Conservation (phyloP, 2,888 invertebrate genomes). For the Dolichomitus sp. region DNA sequence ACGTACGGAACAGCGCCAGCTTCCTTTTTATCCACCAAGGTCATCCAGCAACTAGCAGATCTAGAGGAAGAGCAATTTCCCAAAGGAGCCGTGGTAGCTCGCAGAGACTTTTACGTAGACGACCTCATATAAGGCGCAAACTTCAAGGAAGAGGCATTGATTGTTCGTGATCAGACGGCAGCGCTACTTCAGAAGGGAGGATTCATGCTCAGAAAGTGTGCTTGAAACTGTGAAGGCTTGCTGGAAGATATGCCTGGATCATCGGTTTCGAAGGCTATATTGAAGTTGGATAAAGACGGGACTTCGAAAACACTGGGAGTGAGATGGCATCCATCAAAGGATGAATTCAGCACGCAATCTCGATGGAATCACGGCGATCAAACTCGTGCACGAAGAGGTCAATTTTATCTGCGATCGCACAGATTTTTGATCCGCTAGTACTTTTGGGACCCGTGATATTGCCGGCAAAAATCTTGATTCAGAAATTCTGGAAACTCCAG, state of each 20-base stretch:
- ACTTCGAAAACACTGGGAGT: constrained; percentile 43
- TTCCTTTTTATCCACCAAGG: background rate
- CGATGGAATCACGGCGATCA: background rate
- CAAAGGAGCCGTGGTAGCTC: background rate
- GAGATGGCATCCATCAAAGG: constrained; percentile 41
- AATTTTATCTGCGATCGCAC: constrained; percentile 27
- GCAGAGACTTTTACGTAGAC: constrained; percentile 53
- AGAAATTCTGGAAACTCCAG: background rate
- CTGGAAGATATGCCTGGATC: constrained; percentile 5
- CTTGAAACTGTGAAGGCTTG: constrained; percentile 13
- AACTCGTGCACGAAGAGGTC: constrained; percentile 31
- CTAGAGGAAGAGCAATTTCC: background rate
- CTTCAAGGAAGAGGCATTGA: background rate
- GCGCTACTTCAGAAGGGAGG: background rate
- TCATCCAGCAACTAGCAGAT: background rate
- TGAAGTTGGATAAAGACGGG: constrained; percentile 18
- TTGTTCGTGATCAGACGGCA: background rate
- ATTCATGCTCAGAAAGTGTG: constrained; percentile 46
- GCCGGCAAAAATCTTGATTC: background rate
- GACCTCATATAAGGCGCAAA: constrained; percentile 54
- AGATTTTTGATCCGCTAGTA: background rate
- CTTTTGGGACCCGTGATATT: background rate
- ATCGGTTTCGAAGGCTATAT: background rate
- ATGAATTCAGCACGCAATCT: constrained; percentile 39
- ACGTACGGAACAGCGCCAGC: background rate